These are phyloP conservation scores for Drepana arcuata DNA, from an alignment of 1,140 invertebrate species.

Conservation along the genomic window DNA sequence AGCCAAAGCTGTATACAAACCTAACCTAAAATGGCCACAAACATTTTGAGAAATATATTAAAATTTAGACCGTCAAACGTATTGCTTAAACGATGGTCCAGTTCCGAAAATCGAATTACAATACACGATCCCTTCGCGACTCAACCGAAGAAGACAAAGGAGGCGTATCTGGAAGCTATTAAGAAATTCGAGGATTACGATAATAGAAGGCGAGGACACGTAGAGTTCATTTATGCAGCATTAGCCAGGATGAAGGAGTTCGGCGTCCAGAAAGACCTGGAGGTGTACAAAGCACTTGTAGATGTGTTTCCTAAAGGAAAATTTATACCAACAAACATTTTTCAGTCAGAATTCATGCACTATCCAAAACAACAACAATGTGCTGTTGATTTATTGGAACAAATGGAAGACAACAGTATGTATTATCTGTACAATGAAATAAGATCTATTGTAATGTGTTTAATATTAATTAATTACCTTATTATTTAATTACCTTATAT, in stretches of 20 bases:
- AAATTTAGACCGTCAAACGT: slow-evolving; percentile 22
- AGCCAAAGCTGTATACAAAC: slow-evolving; percentile 1
- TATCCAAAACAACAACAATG: slow-evolving; percentile 96
- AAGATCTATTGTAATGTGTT: slow-evolving; percentile 1
- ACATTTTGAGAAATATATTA: slow-evolving; percentile 38
- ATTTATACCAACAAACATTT: slow-evolving; percentile 85
- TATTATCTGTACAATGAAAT: slow-evolving; percentile 1
- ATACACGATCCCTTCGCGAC: slow-evolving; percentile 71
- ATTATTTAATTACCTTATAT: too few relatives aligned
- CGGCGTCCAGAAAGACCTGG: slow-evolving; percentile 90
- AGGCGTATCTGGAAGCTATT: slow-evolving; percentile 82
- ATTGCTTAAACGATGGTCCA: slow-evolving; percentile 38
- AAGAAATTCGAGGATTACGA: slow-evolving; percentile 78
- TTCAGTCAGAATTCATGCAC: slow-evolving; percentile 91
- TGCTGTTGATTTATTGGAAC: slow-evolving; percentile 86
- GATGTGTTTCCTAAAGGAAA: slow-evolving; percentile 94
- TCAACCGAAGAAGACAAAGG: slow-evolving; percentile 78
- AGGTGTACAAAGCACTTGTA: slow-evolving; percentile 91
- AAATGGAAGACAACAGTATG: slow-evolving; percentile 92
- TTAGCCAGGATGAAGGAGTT: slow-evolving; percentile 92
- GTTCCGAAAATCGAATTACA: slow-evolving; percentile 45
- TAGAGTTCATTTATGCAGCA: slow-evolving; percentile 94
- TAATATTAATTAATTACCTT: too few relatives aligned
- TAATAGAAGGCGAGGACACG: slow-evolving; percentile 81
- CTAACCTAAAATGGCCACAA: slow-evolving; percentile 39